Evolutionary conservation across 2,113 vertebrate genomes (phyloP).

Genomic region (Ondatra zibethicus): DNA sequence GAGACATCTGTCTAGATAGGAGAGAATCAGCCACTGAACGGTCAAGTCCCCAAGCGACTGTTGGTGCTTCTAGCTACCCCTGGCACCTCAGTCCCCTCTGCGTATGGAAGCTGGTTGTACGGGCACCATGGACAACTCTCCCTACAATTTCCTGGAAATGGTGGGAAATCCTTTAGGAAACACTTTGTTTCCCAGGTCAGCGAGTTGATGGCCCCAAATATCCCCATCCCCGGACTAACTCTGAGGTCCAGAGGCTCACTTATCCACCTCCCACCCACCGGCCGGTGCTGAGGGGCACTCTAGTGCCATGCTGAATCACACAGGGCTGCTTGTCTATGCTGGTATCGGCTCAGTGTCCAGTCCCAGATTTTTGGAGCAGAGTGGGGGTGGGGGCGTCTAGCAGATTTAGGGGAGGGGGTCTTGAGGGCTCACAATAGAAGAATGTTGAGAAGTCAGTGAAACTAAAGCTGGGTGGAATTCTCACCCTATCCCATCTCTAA

Average conservation of each 20-base stretch:
- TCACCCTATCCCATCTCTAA: background rate
- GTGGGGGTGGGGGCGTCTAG: background rate
- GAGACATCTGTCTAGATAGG: background rate
- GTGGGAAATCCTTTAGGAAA: background rate
- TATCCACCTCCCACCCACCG: accelerated
- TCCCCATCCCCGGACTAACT: background rate
- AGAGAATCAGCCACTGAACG: background rate
- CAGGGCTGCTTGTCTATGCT: background rate
- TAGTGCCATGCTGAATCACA: accelerated
- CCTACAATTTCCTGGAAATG: background rate
- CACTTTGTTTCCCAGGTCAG: background rate
- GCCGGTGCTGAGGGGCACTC: background rate
- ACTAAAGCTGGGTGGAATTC: background rate
- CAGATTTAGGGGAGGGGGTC: background rate
- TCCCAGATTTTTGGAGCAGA: accelerated
- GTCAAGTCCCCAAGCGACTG: background rate
- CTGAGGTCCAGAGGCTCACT: accelerated
- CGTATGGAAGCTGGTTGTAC: background rate
- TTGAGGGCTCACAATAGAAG: background rate
- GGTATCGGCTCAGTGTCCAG: background rate
- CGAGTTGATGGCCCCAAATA: background rate
- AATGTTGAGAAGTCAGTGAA: background rate
- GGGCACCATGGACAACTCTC: background rate
- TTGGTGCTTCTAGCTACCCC: background rate
- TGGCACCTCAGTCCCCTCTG: background rate